Evolutionary conservation across 2,113 vertebrate genomes (phyloP).

Genomic region (Vimba vimba): DNA sequence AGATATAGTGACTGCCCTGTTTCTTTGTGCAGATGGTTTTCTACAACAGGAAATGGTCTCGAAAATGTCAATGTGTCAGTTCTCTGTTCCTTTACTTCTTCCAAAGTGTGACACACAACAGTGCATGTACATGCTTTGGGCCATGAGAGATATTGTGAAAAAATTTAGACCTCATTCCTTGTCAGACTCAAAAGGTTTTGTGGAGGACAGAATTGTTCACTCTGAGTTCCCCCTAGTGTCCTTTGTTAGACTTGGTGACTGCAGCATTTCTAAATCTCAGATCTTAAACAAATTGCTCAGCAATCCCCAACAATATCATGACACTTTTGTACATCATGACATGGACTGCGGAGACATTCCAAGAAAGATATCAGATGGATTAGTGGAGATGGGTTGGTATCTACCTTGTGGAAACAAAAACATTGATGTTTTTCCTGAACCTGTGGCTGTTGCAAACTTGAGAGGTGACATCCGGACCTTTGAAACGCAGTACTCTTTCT

Average conservation of each 20-base stretch:
- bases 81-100: slow-evolving; percentile 80
- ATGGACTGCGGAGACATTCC: slow-evolving; percentile 64
- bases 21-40: slow-evolving; percentile 77
- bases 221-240: slow-evolving; percentile 71
- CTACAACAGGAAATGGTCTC: slow-evolving; percentile 73
- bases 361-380: slow-evolving; percentile 75
- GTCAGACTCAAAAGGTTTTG: slow-evolving; percentile 57
- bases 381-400: slow-evolving; percentile 79
- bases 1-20: slow-evolving; percentile 76
- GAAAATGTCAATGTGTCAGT: slow-evolving; percentile 80
- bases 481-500: slow-evolving; percentile 73
- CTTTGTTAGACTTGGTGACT: slow-evolving; percentile 78
- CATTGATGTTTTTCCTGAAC: slow-evolving; percentile 68
- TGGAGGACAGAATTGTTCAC: slow-evolving; percentile 65
- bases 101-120: slow-evolving; percentile 69
- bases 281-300: slow-evolving; percentile 77
- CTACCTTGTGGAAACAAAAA: slow-evolving; percentile 72
- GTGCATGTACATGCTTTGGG: slow-evolving; percentile 75
- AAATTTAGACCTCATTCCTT: slow-evolving; percentile 64
- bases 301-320: slow-evolving; percentile 67
- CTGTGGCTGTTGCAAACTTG: slow-evolving; percentile 76
- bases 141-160: slow-evolving; percentile 74
- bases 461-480: slow-evolving; percentile 70
- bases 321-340: slow-evolving; percentile 73
- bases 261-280: slow-evolving; percentile 79